phyloP scores from a whole-genome alignment of 2,113 vertebrate genomes.

The Hiodon tergisus region DNA sequence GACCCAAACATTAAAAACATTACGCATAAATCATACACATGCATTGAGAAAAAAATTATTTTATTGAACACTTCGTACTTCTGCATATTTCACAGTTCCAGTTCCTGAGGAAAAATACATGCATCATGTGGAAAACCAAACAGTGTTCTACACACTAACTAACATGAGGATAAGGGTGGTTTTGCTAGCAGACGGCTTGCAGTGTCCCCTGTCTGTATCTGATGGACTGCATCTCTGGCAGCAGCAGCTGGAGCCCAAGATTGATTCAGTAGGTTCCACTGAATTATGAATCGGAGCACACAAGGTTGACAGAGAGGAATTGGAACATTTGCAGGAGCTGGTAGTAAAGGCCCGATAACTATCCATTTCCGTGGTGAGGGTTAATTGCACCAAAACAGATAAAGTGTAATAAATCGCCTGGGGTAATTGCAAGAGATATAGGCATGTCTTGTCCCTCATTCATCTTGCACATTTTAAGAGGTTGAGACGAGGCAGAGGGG shows the following conservation, averaged over 20 bases:
- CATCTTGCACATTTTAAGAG: slow-evolving; percentile 41
- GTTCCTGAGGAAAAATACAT: background rate
- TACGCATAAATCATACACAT: no score
- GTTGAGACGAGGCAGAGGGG: slow-evolving; percentile 7
- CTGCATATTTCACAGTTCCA: no score
- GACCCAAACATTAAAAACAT: no score
- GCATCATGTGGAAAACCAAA: background rate
- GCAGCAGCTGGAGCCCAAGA: slow-evolving; percentile 19
- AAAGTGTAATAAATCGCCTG: slow-evolving; percentile 43
- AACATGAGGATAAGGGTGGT: slow-evolving; percentile 2
- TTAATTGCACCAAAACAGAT: slow-evolving; percentile 49
- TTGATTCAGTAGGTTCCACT: slow-evolving; percentile 28
- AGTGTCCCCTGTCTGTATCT: slow-evolving; percentile 2
- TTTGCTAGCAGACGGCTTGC: background rate
- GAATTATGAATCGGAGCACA: slow-evolving; percentile 39
- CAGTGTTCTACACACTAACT: background rate
- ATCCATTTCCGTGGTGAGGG: slow-evolving; percentile 31
- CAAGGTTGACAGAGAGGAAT: slow-evolving; percentile 43
- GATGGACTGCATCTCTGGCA: background rate
- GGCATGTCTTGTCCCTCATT: slow-evolving; percentile 36
- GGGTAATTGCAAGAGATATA: slow-evolving; percentile 31
- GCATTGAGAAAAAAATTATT: no score
- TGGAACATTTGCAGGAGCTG: slow-evolving; percentile 39
- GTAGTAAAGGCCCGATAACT: slow-evolving; percentile 30
- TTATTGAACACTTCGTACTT: no score